Percentiles rank a stretch among this genome's conserved stretches.
Evolutionary conservation across 2,888 invertebrate species (phyloP).

Genomic region (Catocala sponsa): DNA sequence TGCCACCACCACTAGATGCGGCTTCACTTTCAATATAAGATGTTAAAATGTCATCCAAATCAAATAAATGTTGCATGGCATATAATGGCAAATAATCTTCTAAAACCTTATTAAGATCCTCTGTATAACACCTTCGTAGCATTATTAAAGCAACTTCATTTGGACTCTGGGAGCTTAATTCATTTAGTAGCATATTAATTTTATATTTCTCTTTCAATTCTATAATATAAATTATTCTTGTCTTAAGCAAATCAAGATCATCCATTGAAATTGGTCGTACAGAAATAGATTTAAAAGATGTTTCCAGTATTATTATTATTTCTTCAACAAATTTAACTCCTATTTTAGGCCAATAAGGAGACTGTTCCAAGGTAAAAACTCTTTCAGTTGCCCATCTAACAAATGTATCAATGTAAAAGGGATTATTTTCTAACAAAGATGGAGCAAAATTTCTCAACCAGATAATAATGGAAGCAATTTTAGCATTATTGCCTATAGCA

Average conservation of each 20-base stretch:
- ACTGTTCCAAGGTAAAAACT: constrained; percentile 79
- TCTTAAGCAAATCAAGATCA: constrained; percentile 76
- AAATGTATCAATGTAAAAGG: constrained; percentile 80
- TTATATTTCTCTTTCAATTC: constrained; percentile 82
- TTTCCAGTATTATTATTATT: constrained; percentile 71
- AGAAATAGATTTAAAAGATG: constrained; percentile 72
- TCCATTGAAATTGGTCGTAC: constrained; percentile 80
- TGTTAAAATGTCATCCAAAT: constrained; percentile 76
- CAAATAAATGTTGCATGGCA: constrained; percentile 76
- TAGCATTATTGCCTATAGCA: constrained; percentile 76
- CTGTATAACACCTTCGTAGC: constrained; percentile 83
- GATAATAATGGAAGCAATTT: constrained; percentile 78
- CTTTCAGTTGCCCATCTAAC: constrained; percentile 83
- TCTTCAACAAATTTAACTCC: constrained; percentile 81
- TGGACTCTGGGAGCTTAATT: constrained; percentile 76
- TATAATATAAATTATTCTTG: constrained; percentile 74
- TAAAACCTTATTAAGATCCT: constrained; percentile 78
- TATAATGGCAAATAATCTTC: constrained; percentile 78
- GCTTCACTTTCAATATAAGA: constrained; percentile 80
- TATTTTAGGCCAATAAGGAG: constrained; percentile 85
- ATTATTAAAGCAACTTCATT: constrained; percentile 81
- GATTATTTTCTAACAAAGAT: constrained; percentile 75
- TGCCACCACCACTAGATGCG: constrained; percentile 74
- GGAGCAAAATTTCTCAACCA: constrained; percentile 83
- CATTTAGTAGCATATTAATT: constrained; percentile 80